Base-by-base conservation (phyloP, 1,140 invertebrate genomes). In the Cydia fagiglandana region DNA sequence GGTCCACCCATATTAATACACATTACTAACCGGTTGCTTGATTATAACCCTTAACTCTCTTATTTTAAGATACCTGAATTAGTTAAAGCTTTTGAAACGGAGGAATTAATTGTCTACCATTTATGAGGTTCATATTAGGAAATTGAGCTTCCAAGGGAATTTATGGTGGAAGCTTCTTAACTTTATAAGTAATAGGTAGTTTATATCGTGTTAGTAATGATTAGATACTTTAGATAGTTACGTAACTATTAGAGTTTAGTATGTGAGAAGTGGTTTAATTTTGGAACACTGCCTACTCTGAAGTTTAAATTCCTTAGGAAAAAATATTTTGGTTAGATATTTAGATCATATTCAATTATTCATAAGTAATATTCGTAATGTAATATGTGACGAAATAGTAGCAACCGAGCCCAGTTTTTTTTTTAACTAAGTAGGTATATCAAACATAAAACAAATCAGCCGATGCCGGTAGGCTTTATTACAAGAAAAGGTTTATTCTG, bases 71-170 rank as follows among this genome's bases (percentile, higher is more conserved):
- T 61, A 61, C 2, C 7, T 24, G 20, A 56, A 24, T 24, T 24
- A 10, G 9, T 61, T n/a, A 24, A 24, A n/a, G 53, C 53, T 61
- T 61, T 20, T 24, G 17, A 10, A 61, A 61, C 56, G 56, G 56
- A 24, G n/a, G n/a, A n/a, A n/a, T n/a, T n/a, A n/a, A 61, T 61
- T 61, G n/a, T 61, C 17, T 24, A 4, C 15, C 20, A 3, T 20
- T 20, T 61, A 61, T 61, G 56, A 61, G 20, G 56, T 61, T 61
- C 56, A 61, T 24, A 61, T 61, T 20, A 53, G n/a, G n/a, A 17
- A 53, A 53, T 53, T 53, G 15, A 53, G 6, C 20, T 24, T 61
- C n/a, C 4, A 61, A 10, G 24, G 20, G 56, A 61, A 24, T 61
- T 61, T 61, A 61, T 61, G 5, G 53, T 6, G 15, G 15, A 9